These are phyloP conservation scores for Syndactyla subalaris DNA, from an alignment of 2,797 vertebrate species.

Conservation along the genomic window DNA sequence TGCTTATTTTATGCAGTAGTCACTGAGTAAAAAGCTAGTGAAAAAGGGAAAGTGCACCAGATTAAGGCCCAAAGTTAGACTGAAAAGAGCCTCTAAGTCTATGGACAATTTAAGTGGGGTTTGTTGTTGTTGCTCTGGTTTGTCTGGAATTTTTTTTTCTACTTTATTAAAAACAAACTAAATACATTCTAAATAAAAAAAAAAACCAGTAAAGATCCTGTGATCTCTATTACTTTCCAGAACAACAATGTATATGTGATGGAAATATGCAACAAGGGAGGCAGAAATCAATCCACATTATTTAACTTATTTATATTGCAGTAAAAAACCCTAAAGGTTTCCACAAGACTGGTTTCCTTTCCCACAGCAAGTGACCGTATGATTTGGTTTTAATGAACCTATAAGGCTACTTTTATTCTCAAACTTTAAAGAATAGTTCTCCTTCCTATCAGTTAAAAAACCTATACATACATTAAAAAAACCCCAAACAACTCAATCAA, in stretches of 20 bases:
- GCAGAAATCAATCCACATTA: not conserved
- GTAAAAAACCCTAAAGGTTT: not conserved
- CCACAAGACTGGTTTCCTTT: not conserved
- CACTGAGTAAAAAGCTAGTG: not conserved
- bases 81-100: not conserved
- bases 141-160: not conserved
- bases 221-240: not conserved
- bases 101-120: not conserved
- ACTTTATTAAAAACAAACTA: not conserved
- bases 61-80: not conserved
- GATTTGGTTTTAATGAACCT: not conserved
- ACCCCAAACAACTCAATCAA: not conserved
- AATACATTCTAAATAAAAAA: not conserved
- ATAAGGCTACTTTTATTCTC: not conserved
- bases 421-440: not conserved
- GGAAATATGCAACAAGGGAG: not conserved
- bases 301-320: not conserved
- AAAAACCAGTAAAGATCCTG: not conserved
- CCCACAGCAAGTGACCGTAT: not conserved
- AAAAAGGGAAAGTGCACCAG: not conserved
- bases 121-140: not conserved
- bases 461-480: accelerated
- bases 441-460: not conserved
- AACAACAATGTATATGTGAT: not conserved
- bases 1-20: not conserved